phyloP scores from a whole-genome alignment of 2,797 vertebrate species.

The Enteromius trimaculatus region DNA sequence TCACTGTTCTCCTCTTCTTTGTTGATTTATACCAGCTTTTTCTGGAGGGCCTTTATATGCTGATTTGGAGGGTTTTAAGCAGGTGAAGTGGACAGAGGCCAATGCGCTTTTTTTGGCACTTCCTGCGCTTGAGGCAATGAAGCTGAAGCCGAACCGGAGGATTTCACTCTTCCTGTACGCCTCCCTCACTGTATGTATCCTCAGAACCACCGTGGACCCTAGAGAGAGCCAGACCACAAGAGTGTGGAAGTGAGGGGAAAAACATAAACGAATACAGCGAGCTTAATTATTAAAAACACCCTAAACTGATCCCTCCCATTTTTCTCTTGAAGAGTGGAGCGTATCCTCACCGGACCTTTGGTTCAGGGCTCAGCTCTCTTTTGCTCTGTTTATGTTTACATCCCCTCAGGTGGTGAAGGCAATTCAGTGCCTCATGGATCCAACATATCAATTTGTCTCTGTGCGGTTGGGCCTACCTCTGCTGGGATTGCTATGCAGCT shows the following conservation, averaged over 20 bases:
- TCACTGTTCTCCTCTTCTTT: constrained; percentile 10
- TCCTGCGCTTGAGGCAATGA: constrained; percentile 73
- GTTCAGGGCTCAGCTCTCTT: constrained; percentile 60
- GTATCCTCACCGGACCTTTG: constrained; percentile 68
- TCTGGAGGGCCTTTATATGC: constrained; percentile 65
- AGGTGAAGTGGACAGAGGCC: constrained; percentile 77
- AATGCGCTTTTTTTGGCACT: constrained; percentile 63
- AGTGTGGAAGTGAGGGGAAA: constrained; percentile 68
- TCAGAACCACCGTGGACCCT: constrained; percentile 62
- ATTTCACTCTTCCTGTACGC: constrained; percentile 65
- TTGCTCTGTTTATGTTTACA: constrained; percentile 55
- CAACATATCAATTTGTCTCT: constrained; percentile 39
- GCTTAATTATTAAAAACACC: constrained; percentile 80
- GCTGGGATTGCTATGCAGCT: constrained; percentile 42
- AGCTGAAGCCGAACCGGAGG: constrained; percentile 65
- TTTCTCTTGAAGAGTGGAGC: constrained; percentile 65
- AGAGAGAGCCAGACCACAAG: constrained; percentile 75
- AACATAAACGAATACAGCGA: constrained; percentile 74
- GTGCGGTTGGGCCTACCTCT: constrained; percentile 24
- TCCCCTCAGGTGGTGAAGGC: constrained; percentile 62
- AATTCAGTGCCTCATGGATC: constrained; percentile 23
- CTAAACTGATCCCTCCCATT: constrained; percentile 65
- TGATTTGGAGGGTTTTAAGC: constrained; percentile 66
- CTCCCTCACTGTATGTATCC: constrained; percentile 53
- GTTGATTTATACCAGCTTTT: constrained; percentile 9